Conservation (phyloP, 1,140 invertebrate species). For the Anastrepha ludens region DNA sequence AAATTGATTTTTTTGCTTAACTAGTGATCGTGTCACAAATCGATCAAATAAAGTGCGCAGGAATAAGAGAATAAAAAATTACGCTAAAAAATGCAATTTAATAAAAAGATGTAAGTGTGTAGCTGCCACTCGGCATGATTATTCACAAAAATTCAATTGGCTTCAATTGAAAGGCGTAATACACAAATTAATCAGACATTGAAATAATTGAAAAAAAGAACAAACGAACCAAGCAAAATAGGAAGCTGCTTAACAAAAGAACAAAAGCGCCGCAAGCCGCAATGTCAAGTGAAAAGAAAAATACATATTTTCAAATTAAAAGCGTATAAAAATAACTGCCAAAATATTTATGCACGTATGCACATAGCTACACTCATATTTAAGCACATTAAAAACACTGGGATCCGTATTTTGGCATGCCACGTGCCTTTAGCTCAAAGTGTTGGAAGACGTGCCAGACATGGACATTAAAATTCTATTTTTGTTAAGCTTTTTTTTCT, state of each 20-base stretch:
- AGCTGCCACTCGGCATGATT: not conserved
- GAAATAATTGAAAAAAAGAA: constrained; percentile 2
- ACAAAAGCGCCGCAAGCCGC: constrained; percentile 25
- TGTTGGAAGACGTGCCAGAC: not conserved
- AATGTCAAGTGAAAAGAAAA: not conserved
- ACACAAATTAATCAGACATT: constrained; percentile 46
- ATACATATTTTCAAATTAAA: constrained; percentile 3
- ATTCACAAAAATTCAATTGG: constrained; percentile 22
- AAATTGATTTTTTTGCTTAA: not conserved
- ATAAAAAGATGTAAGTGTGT: constrained; percentile 1
- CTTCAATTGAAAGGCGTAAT: constrained; percentile 28
- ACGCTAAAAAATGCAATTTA: not conserved
- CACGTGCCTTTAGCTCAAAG: not conserved
- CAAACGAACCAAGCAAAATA: not conserved
- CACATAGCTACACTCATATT: not conserved
- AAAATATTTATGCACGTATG: not conserved
- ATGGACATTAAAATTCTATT: constrained; percentile 17
- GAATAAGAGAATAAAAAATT: not conserved
- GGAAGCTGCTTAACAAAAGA: constrained; percentile 28
- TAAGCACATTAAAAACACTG: not conserved
- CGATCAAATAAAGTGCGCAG: not conserved
- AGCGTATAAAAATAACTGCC: constrained; percentile 31
- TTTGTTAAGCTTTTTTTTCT: not conserved
- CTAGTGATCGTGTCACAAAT: constrained; percentile 28
- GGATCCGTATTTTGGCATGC: not conserved